Percentiles rank a stretch among this genome's conserved stretches.
Conservation (phyloP, 2,113 vertebrate genomes). For the Cairina moschata region DNA sequence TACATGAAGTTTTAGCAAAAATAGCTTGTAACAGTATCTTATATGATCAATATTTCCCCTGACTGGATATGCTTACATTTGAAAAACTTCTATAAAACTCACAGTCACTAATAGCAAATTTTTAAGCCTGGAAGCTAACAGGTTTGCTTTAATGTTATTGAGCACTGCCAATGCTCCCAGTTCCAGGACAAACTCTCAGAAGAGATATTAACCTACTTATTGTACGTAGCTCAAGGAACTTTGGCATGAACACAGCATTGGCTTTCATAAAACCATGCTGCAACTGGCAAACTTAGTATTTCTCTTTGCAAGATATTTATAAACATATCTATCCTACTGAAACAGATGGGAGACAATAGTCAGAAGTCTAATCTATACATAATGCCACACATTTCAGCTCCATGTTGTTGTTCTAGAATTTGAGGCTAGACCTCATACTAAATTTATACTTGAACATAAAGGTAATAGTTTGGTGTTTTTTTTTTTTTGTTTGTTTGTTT, state of each 20-base stretch:
- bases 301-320: neutral
- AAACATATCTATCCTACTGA: neutral
- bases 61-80: neutral
- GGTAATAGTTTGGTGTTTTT: neutral
- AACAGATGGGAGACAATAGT: neutral
- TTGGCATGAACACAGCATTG: accelerated
- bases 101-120: neutral
- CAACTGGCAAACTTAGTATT: neutral
- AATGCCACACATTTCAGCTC: neutral
- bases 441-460: neutral
- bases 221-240: neutral
- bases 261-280: neutral
- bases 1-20: neutral
- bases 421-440: neutral
- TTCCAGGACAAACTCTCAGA: neutral
- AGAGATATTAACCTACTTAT: neutral
- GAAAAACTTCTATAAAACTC: neutral
- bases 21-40: neutral
- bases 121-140: neutral
- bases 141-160: accelerated
- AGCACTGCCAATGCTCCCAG: neutral
- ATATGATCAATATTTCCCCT: neutral
- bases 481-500: too few species aligned
- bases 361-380: neutral
- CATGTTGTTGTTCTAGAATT: neutral